A percentile compares a stretch with the other conserved stretches of the same genome.
Conservation (phyloP, 2,888 invertebrate species). For the Apodemia zela region DNA sequence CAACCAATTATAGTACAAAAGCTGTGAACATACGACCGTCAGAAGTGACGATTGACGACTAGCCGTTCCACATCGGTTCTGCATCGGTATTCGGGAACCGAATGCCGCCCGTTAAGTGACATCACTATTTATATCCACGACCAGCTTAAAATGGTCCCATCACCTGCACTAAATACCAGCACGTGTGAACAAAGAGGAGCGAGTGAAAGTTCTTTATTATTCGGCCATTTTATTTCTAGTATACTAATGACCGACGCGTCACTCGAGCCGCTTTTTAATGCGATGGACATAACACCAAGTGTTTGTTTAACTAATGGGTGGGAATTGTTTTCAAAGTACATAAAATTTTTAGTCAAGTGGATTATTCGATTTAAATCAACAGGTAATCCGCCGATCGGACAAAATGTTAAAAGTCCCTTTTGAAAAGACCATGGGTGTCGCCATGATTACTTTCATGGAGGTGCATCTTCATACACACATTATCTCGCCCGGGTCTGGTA, state of each 20-base stretch:
- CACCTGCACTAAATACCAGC: slow-evolving; percentile 46
- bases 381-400: too few species aligned
- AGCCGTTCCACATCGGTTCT: slow-evolving; percentile 60
- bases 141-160: slow-evolving; percentile 45
- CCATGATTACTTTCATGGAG: too few species aligned
- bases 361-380: background rate
- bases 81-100: slow-evolving; percentile 69
- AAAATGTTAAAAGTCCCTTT: too few species aligned
- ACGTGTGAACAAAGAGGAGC: slow-evolving; percentile 28
- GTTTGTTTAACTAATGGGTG: slow-evolving; percentile 37
- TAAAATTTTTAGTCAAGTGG: background rate
- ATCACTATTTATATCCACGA: slow-evolving; percentile 61
- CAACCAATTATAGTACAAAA: slow-evolving; percentile 28
- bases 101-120: slow-evolving; percentile 62
- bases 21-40: slow-evolving; percentile 29
- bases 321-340: slow-evolving; percentile 24
- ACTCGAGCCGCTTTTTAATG: slow-evolving; percentile 32
- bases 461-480: too few species aligned
- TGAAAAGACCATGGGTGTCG: too few species aligned
- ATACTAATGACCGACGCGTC: slow-evolving; percentile 40
- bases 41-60: slow-evolving; percentile 58
- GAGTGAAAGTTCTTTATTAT: slow-evolving; percentile 32
- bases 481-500: too few species aligned
- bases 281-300: slow-evolving; percentile 34
- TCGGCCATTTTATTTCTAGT: slow-evolving; percentile 37